Base-by-base conservation (phyloP, 2,797 vertebrate species). In the Crax fasciolata region DNA sequence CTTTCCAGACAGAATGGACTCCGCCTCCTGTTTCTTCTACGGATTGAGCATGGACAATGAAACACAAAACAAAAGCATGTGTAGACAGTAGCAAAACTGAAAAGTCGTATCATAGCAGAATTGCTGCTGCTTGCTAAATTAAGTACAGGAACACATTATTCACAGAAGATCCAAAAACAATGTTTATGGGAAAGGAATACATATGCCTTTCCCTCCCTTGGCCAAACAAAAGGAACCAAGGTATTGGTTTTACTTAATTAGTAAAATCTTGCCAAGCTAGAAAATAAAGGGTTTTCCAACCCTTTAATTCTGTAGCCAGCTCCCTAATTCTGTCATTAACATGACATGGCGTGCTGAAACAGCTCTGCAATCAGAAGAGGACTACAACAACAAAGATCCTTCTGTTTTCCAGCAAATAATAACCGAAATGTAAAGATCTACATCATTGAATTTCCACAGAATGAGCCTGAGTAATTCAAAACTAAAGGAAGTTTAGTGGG, bases 361-460 rank as follows among this genome's bases (percentile, higher is more conserved):
- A 87, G 15, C 77, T 81, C 70, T 91, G 68, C 38, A 80, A 57
- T 41, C 25, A 41, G 46, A 75, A 71, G 21, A 62, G 7, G 17
- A 71, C 30, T 27, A 58, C 0, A 4, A 71, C 25, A 89, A 79
- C 35, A 75, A 89, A 32, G 54, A 63, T 86, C 57, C 21, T 82
- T 87, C 68, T 72, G 70, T 30, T 68, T 87, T 94, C 84, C 62
- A 92, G 73, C 46, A 84, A 75, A 75, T 63, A 84, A 83, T 91
- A 82, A 61, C 67, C 39, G 28, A 90, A 91, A 88, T 55, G 59
- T 67, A 84, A 93, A 91, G 62, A 84, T 86, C 63, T 80, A 58
- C 49, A 66, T 77, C 91, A 86, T 76, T 93, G 79, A 67, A 87
- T 95, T 91, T 89, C 74, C 68, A 57, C 68, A 80, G 43, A 90